phyloP scores from a whole-genome alignment of 2,113 vertebrate species.

The Perca fluviatilis region DNA sequence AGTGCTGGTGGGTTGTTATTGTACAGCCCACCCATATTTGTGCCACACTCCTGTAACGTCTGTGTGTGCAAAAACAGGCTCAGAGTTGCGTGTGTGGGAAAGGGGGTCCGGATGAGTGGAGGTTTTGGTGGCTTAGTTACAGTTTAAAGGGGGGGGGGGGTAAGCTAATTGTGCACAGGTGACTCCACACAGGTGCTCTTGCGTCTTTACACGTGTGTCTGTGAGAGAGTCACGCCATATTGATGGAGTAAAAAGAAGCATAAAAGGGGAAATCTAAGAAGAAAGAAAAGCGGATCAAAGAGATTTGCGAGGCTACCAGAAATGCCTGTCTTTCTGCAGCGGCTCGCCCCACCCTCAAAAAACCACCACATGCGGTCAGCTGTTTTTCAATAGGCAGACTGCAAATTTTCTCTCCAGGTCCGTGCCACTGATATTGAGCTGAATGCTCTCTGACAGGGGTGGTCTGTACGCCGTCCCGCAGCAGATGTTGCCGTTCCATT shows the following conservation, averaged over 20 bases:
- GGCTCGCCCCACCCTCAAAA: constrained; percentile 8
- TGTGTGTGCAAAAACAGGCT: constrained; percentile 49
- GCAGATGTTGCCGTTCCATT: constrained; percentile 63
- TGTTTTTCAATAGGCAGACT: constrained; percentile 59
- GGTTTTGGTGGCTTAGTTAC: constrained; percentile 46
- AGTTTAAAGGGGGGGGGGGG: constrained; percentile 26
- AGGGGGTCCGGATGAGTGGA: constrained; percentile 34
- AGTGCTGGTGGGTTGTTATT: constrained; percentile 37
- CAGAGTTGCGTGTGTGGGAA: constrained; percentile 55
- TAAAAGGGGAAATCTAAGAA: constrained; percentile 27
- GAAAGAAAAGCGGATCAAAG: constrained; percentile 36
- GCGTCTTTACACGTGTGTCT: background rate
- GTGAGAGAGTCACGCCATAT: constrained; percentile 13
- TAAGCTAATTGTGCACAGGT: constrained; percentile 65
- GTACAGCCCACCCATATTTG: constrained; percentile 44
- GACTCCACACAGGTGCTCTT: constrained; percentile 62
- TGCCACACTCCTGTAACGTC: constrained; percentile 1
- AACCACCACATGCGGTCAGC: constrained; percentile 51
- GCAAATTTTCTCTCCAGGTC: constrained; percentile 41
- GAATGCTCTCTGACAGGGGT: constrained; percentile 63
- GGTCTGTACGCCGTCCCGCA: constrained; percentile 52
- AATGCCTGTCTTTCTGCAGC: constrained; percentile 67
- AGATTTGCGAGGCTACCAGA: constrained; percentile 44
- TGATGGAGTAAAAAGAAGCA: constrained; percentile 24
- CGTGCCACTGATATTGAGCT: constrained; percentile 52